phyloP scores from a whole-genome alignment of 2,113 vertebrate species.

The Tricholaema leucomelas region DNA sequence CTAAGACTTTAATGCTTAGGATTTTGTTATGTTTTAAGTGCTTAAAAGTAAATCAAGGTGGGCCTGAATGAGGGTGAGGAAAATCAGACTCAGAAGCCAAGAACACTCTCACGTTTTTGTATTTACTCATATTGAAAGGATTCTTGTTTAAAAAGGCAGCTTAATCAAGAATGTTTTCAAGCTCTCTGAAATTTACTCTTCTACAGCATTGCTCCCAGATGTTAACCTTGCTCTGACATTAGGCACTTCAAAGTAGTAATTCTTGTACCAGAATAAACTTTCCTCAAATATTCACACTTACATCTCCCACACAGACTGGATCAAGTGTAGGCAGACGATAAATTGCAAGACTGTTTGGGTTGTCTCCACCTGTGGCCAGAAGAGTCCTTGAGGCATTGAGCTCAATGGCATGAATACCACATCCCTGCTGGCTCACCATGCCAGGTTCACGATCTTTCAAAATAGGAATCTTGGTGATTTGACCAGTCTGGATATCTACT shows the following conservation, averaged over 20 bases:
- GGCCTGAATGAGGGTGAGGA: background rate
- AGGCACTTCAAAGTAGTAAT: background rate
- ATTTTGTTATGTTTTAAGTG: background rate
- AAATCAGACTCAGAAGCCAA: background rate
- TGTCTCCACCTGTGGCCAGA: constrained; percentile 96
- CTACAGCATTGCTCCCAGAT: background rate
- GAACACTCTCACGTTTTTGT: background rate
- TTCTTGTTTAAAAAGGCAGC: background rate
- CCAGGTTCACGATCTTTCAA: constrained; percentile 88
- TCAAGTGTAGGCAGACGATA: constrained; percentile 95
- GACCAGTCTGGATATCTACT: constrained; percentile 90
- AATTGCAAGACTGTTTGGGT: constrained; percentile 96
- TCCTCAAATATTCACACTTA: constrained; percentile 76
- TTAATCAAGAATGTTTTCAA: background rate
- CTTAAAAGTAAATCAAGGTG: background rate
- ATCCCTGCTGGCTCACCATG: constrained; percentile 89
- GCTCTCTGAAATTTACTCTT: background rate
- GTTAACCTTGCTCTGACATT: background rate
- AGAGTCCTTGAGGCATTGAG: constrained; percentile 92
- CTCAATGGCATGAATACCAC: constrained; percentile 97
- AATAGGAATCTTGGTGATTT: constrained; percentile 97
- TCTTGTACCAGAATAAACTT: background rate
- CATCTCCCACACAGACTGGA: constrained; percentile 97
- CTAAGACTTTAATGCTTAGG: background rate
- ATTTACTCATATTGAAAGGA: background rate